Conservation (phyloP, 2,888 invertebrate species). For the Cordilura impudica region DNA sequence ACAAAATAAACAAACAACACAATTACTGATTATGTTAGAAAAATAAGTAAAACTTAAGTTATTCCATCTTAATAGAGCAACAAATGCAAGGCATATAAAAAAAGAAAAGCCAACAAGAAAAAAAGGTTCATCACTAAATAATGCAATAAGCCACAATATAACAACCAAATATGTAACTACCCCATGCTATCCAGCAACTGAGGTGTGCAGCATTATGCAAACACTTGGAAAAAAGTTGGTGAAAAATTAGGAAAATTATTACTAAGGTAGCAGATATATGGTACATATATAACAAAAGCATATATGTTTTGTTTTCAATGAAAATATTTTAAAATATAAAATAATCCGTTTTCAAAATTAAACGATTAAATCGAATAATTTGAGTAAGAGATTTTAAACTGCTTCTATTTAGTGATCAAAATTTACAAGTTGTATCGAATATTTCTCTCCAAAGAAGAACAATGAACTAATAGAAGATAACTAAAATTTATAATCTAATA, state of each 20-base stretch:
- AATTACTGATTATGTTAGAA: slow-evolving; percentile 45
- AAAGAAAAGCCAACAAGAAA: slow-evolving; percentile 21
- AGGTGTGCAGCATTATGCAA: not conserved
- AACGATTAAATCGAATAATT: no score
- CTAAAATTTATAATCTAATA: no score
- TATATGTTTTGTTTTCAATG: no score
- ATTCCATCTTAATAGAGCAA: slow-evolving; percentile 68
- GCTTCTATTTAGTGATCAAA: no score
- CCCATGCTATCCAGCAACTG: not conserved
- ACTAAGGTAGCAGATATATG: no score
- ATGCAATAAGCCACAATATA: slow-evolving; percentile 68
- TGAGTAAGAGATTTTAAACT: no score
- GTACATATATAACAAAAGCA: no score
- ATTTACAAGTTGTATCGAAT: no score
- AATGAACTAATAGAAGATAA: no score
- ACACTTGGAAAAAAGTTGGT: not conserved
- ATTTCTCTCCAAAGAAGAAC: no score
- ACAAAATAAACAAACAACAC: slow-evolving; percentile 58
- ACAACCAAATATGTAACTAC: slow-evolving; percentile 60
- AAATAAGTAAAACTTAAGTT: slow-evolving; percentile 24
- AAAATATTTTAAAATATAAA: no score
- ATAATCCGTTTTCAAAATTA: no score
- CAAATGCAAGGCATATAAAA: slow-evolving; percentile 47
- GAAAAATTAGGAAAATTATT: not conserved
- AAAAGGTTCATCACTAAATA: slow-evolving; percentile 66